Evolutionary conservation across 2,797 vertebrate species (phyloP).

Genomic region (Enteromius radiatus): DNA sequence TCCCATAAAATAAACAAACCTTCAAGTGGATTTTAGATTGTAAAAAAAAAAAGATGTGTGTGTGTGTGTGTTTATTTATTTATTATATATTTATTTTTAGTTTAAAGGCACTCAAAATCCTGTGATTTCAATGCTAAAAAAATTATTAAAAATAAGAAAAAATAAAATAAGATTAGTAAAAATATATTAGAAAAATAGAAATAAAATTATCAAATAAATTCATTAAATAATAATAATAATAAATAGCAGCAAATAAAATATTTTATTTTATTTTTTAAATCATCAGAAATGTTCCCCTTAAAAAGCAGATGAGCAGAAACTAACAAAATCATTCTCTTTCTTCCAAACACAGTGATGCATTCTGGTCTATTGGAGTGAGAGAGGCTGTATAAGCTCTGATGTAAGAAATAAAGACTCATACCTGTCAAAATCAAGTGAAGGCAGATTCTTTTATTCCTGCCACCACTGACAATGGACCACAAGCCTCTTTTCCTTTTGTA

Average conservation of each 20-base stretch:
- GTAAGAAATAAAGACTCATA: conserved; percentile 22
- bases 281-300: background rate
- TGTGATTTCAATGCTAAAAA: too few species aligned
- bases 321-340: background rate
- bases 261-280: background rate
- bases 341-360: conserved; percentile 7
- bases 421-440: conserved; percentile 44
- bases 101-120: too few species aligned
- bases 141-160: too few species aligned
- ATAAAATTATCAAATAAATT: too few species aligned
- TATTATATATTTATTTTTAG: too few species aligned
- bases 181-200: too few species aligned
- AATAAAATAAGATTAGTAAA: too few species aligned
- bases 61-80: too few species aligned
- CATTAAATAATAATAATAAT: too few species aligned
- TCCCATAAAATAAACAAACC: background rate
- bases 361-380: conserved; percentile 31
- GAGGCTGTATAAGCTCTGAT: background rate
- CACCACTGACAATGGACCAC: conserved; percentile 35
- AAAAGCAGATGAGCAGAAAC: background rate
- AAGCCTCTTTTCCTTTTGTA: conserved; percentile 38
- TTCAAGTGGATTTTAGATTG: background rate
- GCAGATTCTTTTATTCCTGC: conserved; percentile 38
- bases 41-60: background rate
- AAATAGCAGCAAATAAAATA: background rate